These are phyloP conservation scores for Synanthedon formicaeformis DNA, from an alignment of 2,888 invertebrate genomes.

Conservation along the genomic window DNA sequence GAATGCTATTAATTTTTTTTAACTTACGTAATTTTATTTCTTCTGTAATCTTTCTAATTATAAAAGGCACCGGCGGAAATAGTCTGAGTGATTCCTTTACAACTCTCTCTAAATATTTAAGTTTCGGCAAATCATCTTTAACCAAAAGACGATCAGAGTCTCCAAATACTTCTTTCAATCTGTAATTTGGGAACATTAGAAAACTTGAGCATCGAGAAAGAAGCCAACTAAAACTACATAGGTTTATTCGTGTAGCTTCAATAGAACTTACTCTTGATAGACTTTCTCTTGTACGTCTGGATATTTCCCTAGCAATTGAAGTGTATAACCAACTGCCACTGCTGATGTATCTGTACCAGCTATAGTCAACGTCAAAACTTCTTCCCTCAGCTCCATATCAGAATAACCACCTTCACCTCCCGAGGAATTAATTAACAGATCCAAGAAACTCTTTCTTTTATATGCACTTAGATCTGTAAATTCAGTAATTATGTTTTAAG, in stretches of 20 bases:
- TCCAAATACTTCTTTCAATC: conserved; percentile 41
- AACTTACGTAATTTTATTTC: conserved; percentile 52
- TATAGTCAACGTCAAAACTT: conserved; percentile 67
- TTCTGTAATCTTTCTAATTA: conserved; percentile 48
- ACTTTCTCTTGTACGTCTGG: conserved; percentile 59
- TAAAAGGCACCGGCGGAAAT: conserved; percentile 53
- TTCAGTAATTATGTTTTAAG: not conserved
- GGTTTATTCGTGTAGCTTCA: not conserved
- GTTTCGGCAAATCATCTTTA: conserved; percentile 40
- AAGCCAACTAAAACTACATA: not conserved
- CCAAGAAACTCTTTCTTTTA: conserved; percentile 63
- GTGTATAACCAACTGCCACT: conserved; percentile 45
- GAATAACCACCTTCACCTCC: conserved; percentile 61
- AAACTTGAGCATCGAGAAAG: not conserved
- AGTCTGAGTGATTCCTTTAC: conserved; percentile 50
- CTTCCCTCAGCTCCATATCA: conserved; percentile 66
- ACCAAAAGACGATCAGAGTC: conserved; percentile 37
- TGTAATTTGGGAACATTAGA: conserved; percentile 11
- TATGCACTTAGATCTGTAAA: conserved; percentile 36
- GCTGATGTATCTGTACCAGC: conserved; percentile 70
- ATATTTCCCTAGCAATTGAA: conserved; percentile 53
- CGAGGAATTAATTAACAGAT: conserved; percentile 61
- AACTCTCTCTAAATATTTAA: conserved; percentile 50
- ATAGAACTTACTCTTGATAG: conserved; percentile 45
- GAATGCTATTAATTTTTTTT: too few species aligned